phyloP scores from a whole-genome alignment of 2,888 invertebrate species.

The Xiphydria camelus region DNA sequence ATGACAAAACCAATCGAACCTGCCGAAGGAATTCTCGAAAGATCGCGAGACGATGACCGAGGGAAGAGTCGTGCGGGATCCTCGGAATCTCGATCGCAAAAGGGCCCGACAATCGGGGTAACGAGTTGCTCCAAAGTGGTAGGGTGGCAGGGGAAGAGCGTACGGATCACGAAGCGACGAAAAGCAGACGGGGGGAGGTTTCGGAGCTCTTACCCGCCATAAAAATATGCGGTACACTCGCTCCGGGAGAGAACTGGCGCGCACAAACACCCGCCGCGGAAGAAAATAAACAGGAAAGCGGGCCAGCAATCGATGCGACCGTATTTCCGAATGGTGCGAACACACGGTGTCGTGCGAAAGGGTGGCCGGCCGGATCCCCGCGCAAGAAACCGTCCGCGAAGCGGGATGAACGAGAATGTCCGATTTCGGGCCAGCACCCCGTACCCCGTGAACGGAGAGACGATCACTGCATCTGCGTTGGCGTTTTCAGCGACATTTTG shows the following conservation, averaged over 20 bases:
- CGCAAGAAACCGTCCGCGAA: too few relatives aligned
- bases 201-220: slow-evolving; percentile 8
- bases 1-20: too few relatives aligned
- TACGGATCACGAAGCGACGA: too few relatives aligned
- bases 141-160: too few relatives aligned
- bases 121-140: too few relatives aligned
- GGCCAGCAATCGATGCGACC: slow-evolving; percentile 3
- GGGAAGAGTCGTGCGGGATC: too few relatives aligned
- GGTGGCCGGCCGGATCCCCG: too few relatives aligned
- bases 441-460: slow-evolving; percentile 5
- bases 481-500: slow-evolving; percentile 54
- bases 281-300: slow-evolving; percentile 2
- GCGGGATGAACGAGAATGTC: background rate
- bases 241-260: background rate
- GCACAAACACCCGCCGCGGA: background rate
- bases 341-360: background rate
- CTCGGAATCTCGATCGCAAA: too few relatives aligned
- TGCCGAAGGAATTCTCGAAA: too few relatives aligned
- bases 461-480: slow-evolving; percentile 48
- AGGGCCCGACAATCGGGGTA: too few relatives aligned
- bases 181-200: background rate
- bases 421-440: background rate
- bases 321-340: background rate
- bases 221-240: background rate
- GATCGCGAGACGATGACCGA: too few relatives aligned